phyloP scores from a whole-genome alignment of 30 jellyfish, hydroid and myxozoan species.

The Phacellophora camtschatica region DNA sequence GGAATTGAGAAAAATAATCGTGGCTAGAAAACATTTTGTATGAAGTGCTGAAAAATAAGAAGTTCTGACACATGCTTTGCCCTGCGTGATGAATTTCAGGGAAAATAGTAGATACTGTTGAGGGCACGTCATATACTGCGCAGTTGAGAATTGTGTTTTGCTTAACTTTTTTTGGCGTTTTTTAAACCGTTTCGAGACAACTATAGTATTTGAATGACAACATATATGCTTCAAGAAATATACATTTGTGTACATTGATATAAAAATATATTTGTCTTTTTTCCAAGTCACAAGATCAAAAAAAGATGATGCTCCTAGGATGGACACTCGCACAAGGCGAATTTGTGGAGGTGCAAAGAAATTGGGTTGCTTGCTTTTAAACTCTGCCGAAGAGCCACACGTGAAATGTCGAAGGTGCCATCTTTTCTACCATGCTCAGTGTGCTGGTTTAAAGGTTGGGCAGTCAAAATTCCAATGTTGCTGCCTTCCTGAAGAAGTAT shows the following conservation, averaged over 20 bases:
- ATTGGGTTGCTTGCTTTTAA: background rate
- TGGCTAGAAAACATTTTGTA: background rate
- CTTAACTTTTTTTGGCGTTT: background rate
- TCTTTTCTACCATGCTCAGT: background rate
- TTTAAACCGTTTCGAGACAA: background rate
- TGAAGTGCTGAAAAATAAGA: background rate
- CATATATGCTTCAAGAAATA: background rate
- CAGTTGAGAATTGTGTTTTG: background rate
- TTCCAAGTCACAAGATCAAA: background rate
- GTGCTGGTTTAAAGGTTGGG: background rate
- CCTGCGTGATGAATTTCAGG: background rate
- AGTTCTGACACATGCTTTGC: background rate
- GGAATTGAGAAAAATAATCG: background rate
- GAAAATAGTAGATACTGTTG: background rate
- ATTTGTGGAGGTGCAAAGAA: background rate
- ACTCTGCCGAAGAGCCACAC: background rate
- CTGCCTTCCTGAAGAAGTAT: background rate
- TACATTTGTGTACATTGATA: background rate
- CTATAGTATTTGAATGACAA: background rate
- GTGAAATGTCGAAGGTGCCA: background rate
- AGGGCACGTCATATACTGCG: background rate
- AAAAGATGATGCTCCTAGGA: background rate
- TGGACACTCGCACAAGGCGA: background rate
- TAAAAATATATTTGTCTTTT: background rate
- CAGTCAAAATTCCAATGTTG: background rate